These are phyloP conservation scores for Gnathonemus echidnorhynchus DNA, from an alignment of 2,113 vertebrate species.

Conservation along the genomic window DNA sequence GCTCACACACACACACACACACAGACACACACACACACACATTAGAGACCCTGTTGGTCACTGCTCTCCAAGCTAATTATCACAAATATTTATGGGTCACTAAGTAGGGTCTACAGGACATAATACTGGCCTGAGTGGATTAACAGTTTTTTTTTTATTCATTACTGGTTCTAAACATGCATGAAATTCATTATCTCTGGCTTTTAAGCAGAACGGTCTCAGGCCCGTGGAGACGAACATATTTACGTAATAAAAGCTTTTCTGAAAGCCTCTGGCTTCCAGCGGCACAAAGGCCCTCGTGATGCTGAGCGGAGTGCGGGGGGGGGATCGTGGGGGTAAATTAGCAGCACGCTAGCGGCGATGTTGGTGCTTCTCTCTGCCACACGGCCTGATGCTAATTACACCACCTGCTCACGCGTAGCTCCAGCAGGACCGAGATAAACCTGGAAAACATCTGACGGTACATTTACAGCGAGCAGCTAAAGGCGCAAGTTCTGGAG, in stretches of 20 bases:
- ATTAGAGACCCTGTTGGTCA: neutral
- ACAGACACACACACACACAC: neutral
- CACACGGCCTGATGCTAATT: neutral
- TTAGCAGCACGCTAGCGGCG: neutral
- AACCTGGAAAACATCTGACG: neutral
- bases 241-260: constrained; percentile 7
- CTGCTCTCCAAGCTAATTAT: neutral
- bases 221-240: neutral
- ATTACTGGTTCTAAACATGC: neutral
- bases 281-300: neutral
- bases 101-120: neutral
- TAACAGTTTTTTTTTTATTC: neutral
- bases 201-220: neutral
- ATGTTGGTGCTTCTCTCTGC: neutral
- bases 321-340: neutral
- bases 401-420: neutral
- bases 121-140: neutral
- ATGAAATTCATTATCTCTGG: neutral
- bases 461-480: neutral
- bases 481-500: neutral
- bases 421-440: neutral
- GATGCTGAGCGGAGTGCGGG: neutral
- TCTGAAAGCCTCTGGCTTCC: neutral
- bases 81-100: neutral
- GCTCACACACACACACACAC: no score